Percentiles rank a stretch among this genome's conserved stretches.
phyloP scores from a whole-genome alignment of 2,888 invertebrate species.

The Brachyptera putata region DNA sequence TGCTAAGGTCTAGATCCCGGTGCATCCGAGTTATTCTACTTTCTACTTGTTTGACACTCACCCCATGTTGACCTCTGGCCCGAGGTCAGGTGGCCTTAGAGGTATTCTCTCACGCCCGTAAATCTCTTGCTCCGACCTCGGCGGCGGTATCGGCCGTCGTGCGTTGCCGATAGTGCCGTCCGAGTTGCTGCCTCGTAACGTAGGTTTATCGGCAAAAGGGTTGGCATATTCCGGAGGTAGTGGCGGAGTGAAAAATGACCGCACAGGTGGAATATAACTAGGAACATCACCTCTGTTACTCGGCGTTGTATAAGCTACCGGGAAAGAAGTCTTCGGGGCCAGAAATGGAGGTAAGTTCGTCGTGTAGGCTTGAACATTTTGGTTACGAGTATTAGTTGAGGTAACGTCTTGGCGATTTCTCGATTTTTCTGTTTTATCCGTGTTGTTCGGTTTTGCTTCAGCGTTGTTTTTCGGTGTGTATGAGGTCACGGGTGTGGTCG shows the following conservation, averaged over 20 bases:
- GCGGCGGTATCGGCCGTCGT: conserved; percentile 76
- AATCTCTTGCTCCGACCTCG: conserved; percentile 56
- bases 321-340: conserved; percentile 30
- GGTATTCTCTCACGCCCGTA: conserved; percentile 81
- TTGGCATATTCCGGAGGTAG: conserved; percentile 78
- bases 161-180: conserved; percentile 40
- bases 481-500: conserved; percentile 38
- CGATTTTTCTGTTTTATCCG: background rate
- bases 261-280: conserved; percentile 74
- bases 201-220: conserved; percentile 86
- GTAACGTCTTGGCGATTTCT: conserved; percentile 3
- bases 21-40: background rate
- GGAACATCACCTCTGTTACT: conserved; percentile 50
- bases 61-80: conserved; percentile 8
- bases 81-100: conserved; percentile 62
- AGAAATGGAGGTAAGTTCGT: conserved; percentile 27
- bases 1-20: no score
- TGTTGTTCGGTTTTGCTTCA: background rate
- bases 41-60: background rate
- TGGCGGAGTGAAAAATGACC: conserved; percentile 74
- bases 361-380: conserved; percentile 42
- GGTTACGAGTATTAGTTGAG: background rate
- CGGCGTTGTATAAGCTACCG: conserved; percentile 31
- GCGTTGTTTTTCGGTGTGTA: conserved; percentile 34
- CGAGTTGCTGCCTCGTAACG: conserved; percentile 67